Base-by-base conservation (phyloP, 2,888 invertebrate species). In the Chrysotoxum bicinctum region DNA sequence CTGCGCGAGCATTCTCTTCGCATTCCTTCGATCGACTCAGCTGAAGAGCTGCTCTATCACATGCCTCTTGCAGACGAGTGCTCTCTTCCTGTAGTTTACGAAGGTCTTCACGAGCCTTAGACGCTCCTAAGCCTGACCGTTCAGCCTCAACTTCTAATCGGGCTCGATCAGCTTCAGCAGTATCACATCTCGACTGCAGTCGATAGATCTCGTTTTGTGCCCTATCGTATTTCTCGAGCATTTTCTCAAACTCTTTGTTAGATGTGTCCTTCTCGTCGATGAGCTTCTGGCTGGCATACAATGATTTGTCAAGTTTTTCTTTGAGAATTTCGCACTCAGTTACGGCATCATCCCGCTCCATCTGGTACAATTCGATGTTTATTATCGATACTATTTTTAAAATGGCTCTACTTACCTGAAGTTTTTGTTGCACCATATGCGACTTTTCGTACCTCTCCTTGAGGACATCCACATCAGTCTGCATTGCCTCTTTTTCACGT, bases 201-300 rank as follows among this genome's bases (percentile, higher is more conserved):
- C 98, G 94, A 91, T 97, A 97, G 79, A 97, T 94, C 92, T 98
- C 98, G 88, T 96, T 97, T 91, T 98, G 98, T 21, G 96, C 95
- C 90, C 98, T 97, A 93, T 97, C 97, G 92, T 97, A 97, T 93
- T 98, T 97, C 92, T 98, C 98, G 89, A 97, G 93, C 93, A 98
- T 95, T 92, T 97, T 97, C 91, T 98, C 97, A 91, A 97, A 96
- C 93, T 98, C 98, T 92, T 97, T 97, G 93, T 97, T 96, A 88
- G 96, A 95, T 69, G 94, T 95, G 89, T 98, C 98, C 89, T 97
- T 96, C 89, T 98, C 98, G 90, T 98, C 98, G 87, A 96, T 94
- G 26, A 96, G 94, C 92, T 97, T 97, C 90, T 96, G 96, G 87
- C 96, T 94, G 32, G 96, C 94, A 89, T 96, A 95, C 85, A 97